These are phyloP conservation scores for Acipenser transmontanus DNA, from an alignment of 2,797 vertebrate species.

Conservation along the genomic window DNA sequence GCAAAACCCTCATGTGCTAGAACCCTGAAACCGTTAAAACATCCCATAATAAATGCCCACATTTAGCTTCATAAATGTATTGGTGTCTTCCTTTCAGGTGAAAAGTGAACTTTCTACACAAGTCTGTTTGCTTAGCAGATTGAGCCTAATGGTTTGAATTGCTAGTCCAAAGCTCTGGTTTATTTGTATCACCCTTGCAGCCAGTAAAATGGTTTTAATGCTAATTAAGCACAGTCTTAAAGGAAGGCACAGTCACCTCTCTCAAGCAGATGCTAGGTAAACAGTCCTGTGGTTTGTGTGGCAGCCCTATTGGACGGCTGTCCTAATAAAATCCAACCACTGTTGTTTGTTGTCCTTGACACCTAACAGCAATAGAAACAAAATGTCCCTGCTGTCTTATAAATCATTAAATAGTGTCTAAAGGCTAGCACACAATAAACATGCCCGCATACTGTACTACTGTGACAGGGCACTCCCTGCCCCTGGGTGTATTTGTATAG, in stretches of 20 bases:
- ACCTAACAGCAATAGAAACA: constrained; percentile 11
- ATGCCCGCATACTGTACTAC: background rate
- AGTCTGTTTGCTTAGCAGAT: background rate
- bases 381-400: no score
- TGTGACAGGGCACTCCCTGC: no score
- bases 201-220: background rate
- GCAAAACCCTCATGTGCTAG: no score
- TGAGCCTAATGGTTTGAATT: background rate
- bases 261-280: background rate
- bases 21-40: no score
- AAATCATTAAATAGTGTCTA: no score
- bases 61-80: no score
- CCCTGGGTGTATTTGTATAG: no score
- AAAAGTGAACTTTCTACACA: background rate
- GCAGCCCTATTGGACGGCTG: background rate
- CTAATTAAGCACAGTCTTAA: background rate
- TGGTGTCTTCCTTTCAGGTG: no score
- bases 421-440: background rate
- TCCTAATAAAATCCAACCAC: background rate
- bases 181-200: background rate
- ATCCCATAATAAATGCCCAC: no score
- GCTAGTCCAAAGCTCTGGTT: background rate
- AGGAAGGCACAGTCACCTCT: no score
- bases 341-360: background rate
- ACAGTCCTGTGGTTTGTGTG: background rate